Evolutionary conservation across 2,113 vertebrate species (phyloP), one percentile per base, ranked within the genome.

Genomic region (Phycodurus eques): DNA sequence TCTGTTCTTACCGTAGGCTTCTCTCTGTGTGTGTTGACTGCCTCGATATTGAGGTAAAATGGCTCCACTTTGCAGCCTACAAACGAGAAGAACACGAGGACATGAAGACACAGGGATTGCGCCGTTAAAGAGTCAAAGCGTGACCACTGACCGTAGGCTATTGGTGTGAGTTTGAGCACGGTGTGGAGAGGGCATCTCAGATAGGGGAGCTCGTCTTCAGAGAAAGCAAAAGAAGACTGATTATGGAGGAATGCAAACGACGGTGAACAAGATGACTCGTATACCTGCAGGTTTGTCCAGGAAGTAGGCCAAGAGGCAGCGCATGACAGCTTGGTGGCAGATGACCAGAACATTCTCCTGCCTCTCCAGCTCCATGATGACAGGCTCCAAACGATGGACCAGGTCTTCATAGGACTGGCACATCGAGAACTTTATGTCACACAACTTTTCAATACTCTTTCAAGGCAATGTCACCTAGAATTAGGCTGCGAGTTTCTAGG

Each of bases 301-400:
- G 81, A 97, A 97, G 85, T 99, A 99, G 0, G 97, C 96, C 8
- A 99, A 87, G 71, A 99, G 91, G 78, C 96, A 99, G 70, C 97
- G 94, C 95, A 99, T 96, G 71, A 98, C 91, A 13, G 97, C 97
- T 68, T 99, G 96, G 85, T 99, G 96, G 83, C 97, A 98, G 79
- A 99, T 89, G 60, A 99, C 96, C 85, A 98, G 89, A 54, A 99
- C 96, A 0, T 99, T 99, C 83, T 99, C 96, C 85, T 98, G 97
- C 71, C 97, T 93, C 86, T 99, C 97, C 61, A 99, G 92, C 82
- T 98, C 96, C 96, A 99, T 98, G 88, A 99, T 99, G 76, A 98
- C 97, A 0, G 97, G 96, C 86, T 98, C 97, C 0, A 99, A 92
- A 4, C 97, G 93, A 78, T 99, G 97, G 66, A 99, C 95, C 35